Conservation (phyloP, 2,797 vertebrate species). For the Oceanodroma leucorhoa region DNA sequence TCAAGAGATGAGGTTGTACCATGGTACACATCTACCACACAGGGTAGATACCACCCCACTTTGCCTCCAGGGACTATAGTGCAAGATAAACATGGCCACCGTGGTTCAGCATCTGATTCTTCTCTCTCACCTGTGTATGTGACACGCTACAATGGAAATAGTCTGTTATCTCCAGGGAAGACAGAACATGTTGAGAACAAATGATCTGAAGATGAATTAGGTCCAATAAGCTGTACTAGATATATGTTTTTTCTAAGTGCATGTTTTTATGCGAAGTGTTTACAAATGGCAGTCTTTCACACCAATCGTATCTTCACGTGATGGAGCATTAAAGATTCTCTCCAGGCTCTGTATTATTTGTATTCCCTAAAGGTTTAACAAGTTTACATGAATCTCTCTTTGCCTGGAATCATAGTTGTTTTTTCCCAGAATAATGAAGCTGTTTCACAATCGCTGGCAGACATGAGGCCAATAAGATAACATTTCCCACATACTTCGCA, state of each 20-base stretch:
- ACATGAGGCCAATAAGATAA: conserved; percentile 54
- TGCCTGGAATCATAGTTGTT: conserved; percentile 16
- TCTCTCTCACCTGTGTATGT: not conserved
- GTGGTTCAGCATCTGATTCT: not conserved
- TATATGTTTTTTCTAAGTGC: not conserved
- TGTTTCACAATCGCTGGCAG: conserved; percentile 57
- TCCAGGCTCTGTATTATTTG: not conserved
- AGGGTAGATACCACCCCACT: not conserved
- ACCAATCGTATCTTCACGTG: not conserved
- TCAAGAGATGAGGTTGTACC: not conserved
- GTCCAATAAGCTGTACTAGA: not conserved
- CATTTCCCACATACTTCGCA: conserved; percentile 56
- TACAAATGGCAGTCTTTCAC: not conserved
- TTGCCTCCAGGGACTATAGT: not conserved
- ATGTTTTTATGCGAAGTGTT: not conserved
- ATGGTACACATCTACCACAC: no score
- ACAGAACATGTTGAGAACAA: not conserved
- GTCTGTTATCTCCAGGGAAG: not conserved
- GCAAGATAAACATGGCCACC: not conserved
- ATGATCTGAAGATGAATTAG: not conserved
- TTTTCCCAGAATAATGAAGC: conserved; percentile 50
- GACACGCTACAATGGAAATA: not conserved
- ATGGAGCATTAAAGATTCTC: not conserved
- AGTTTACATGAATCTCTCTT: conserved; percentile 9
- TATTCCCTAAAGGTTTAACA: conserved; percentile 2